Conservation (phyloP, 2,113 vertebrate genomes). For the Hypomesus transpacificus region DNA sequence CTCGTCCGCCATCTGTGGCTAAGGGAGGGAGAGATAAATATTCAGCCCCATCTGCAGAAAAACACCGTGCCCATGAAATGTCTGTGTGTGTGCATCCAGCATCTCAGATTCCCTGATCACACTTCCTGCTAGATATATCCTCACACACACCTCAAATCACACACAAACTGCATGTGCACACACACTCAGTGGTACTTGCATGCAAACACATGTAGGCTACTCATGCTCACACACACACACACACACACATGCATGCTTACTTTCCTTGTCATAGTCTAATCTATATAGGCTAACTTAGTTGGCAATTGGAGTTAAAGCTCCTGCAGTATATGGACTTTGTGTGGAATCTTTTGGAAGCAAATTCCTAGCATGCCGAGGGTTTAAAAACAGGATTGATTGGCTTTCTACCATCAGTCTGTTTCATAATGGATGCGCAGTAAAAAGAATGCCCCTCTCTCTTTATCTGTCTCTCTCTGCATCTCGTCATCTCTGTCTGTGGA, state of each 20-base stretch:
- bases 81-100: background rate
- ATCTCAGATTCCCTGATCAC: no score
- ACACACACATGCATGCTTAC: background rate
- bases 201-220: background rate
- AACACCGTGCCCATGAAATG: background rate
- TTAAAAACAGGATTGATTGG: background rate
- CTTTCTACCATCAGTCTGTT: slow-evolving; percentile 6
- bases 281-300: no score
- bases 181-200: background rate
- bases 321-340: background rate
- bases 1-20: background rate
- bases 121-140: slow-evolving; percentile 9
- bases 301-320: slow-evolving; percentile 5
- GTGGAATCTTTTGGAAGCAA: background rate
- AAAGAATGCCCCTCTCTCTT: background rate
- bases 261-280: slow-evolving; percentile 17
- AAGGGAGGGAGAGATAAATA: background rate
- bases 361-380: background rate
- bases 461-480: background rate
- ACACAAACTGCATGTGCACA: background rate
- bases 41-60: background rate
- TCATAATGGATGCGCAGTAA: slow-evolving; percentile 11
- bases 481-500: background rate
- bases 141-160: slow-evolving; percentile 17
- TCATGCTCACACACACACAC: background rate